Evolutionary conservation across 2,888 invertebrate species (phyloP).

Genomic region (Trachelus iudaicus): DNA sequence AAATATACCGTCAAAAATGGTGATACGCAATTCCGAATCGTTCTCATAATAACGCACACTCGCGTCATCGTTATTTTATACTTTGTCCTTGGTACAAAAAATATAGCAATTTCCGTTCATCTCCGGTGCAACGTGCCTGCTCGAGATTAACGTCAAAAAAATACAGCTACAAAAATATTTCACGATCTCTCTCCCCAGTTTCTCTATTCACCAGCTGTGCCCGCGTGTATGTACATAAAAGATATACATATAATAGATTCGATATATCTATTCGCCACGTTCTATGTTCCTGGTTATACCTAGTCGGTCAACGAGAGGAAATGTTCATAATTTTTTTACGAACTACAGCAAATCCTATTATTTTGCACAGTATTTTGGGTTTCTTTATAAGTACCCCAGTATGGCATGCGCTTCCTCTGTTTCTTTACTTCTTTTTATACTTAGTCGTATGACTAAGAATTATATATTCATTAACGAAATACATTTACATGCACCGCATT

Average conservation of each 20-base stretch:
- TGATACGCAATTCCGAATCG: not conserved
- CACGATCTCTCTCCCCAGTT: not conserved
- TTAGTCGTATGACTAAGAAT: not conserved
- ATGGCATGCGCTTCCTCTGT: not conserved
- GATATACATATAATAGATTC: not conserved
- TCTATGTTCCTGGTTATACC: not conserved
- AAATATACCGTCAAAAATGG: not conserved
- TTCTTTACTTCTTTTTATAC: not conserved
- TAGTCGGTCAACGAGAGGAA: not conserved
- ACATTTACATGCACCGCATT: not conserved
- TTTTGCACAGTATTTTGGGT: not conserved
- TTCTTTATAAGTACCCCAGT: not conserved
- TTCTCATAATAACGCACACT: not conserved
- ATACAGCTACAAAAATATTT: not conserved
- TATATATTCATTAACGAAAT: not conserved
- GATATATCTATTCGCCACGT: not conserved
- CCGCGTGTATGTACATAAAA: not conserved
- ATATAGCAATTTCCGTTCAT: not conserved
- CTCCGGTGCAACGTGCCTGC: not conserved
- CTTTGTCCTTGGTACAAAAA: not conserved
- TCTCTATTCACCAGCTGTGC: not conserved
- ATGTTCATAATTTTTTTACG: not conserved
- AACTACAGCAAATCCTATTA: not conserved
- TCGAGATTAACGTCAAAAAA: not conserved
- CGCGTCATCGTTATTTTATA: not conserved